Evolutionary conservation across 2,113 vertebrate genomes (phyloP), one percentile per base, ranked within the genome.

Genomic region (Gallinago jamesoni): DNA sequence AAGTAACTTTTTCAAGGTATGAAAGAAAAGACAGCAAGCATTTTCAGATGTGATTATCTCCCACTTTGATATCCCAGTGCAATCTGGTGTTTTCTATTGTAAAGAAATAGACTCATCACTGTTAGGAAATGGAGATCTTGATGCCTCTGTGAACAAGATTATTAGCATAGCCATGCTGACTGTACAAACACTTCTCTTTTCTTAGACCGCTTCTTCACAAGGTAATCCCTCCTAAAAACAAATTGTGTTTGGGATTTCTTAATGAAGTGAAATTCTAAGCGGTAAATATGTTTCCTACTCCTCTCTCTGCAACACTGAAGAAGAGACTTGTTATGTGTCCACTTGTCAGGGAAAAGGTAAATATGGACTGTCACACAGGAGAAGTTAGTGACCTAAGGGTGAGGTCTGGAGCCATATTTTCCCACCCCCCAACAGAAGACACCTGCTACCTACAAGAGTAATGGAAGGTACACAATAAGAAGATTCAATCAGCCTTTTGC

Each of bases 11-110:
- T 55, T n/a, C 75, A 93, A 88, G 20, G 9, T 73, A 73, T 12
- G n/a, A 48, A 70, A 76, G 86, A 90, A 59, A 90, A 91, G 64
- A 74, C 43, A 85, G 53, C 12, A 84, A 59, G 57, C 48, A 64
- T 52, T 94, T 83, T 82, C 39, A 91, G 74, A 63, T 66, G 83
- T 35, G 24, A 86, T 95, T 89, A 94, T 69, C 78, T 94, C 62
- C 39, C 82, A 68, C 67, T 88, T 90, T 52, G 67, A 64, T 68
- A 85, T 79, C 57, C 70, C 67, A 74, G 74, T 39, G 35, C 39
- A 85, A 73, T 76, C 48, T 92, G 39, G 4, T 79, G 70, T 60
- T 60, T 93, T 88, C 82, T 83, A 28, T 4, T 73, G 48, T 33
- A 64, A 85, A 66, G 69, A 91, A 93, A 78, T 6, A 59, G 72